phyloP scores from a whole-genome alignment of 1,140 invertebrate genomes.

The Spodoptera frugiperda region DNA sequence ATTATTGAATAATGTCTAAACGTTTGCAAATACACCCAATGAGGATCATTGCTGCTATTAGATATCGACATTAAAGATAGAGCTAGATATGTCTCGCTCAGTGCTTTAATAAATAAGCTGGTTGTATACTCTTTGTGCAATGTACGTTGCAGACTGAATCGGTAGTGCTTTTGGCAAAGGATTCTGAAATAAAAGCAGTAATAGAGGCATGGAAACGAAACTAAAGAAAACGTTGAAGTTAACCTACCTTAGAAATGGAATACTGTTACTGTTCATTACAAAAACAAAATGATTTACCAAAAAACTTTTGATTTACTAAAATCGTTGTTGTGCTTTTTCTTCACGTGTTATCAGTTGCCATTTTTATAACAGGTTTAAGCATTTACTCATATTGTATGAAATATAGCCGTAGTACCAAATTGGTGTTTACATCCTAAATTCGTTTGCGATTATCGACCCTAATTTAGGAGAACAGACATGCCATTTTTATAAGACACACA shows the following conservation, averaged over 20 bases:
- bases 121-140: neutral
- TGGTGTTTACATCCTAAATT: too few species aligned
- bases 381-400: too few species aligned
- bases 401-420: too few species aligned
- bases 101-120: neutral
- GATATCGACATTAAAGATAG: neutral
- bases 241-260: neutral
- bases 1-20: slow-evolving; percentile 36
- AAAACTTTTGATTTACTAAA: neutral
- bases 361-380: too few species aligned
- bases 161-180: slow-evolving; percentile 25
- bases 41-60: neutral
- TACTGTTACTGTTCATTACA: neutral
- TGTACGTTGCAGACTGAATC: slow-evolving; percentile 5
- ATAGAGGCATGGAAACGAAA: slow-evolving; percentile 7
- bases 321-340: too few species aligned
- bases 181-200: slow-evolving; percentile 30
- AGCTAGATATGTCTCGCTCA: neutral
- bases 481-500: too few species aligned
- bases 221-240: neutral
- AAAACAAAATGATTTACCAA: neutral
- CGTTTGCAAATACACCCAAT: neutral
- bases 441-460: too few species aligned
- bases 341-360: too few species aligned
- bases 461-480: too few species aligned